Conservation (phyloP, 1,140 invertebrate species). For the Cydia fagiglandana region DNA sequence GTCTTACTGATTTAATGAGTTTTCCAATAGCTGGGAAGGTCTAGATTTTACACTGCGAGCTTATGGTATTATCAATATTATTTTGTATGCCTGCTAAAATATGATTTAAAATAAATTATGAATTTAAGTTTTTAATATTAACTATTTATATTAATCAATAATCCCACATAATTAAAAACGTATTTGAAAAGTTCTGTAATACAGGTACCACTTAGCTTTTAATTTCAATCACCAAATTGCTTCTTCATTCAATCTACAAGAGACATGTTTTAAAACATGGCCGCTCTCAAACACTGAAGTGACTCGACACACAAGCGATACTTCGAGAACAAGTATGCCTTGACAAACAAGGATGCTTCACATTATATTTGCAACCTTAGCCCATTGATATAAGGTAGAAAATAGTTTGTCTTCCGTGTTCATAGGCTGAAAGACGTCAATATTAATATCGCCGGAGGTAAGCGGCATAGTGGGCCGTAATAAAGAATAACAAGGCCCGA, state of each 20-base stretch:
- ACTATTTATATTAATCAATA: background rate
- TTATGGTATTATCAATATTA: no score
- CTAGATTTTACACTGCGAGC: no score
- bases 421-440: slow-evolving; percentile 4
- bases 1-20: no score
- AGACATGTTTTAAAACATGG: slow-evolving; percentile 10
- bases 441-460: slow-evolving; percentile 27
- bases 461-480: slow-evolving; percentile 16
- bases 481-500: slow-evolving; percentile 30
- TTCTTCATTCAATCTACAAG: background rate
- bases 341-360: background rate
- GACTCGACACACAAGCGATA: slow-evolving; percentile 3
- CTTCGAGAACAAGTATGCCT: background rate
- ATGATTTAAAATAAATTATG: no score
- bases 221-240: background rate
- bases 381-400: background rate
- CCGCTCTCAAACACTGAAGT: background rate
- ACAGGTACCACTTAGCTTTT: background rate
- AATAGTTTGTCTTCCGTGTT: background rate
- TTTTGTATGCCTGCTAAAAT: no score
- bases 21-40: no score
- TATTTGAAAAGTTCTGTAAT: background rate
- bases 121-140: no score
- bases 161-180: background rate
- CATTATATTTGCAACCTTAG: background rate